Conservation (phyloP, 1,140 invertebrate species). For the Lepidostoma basale region DNA sequence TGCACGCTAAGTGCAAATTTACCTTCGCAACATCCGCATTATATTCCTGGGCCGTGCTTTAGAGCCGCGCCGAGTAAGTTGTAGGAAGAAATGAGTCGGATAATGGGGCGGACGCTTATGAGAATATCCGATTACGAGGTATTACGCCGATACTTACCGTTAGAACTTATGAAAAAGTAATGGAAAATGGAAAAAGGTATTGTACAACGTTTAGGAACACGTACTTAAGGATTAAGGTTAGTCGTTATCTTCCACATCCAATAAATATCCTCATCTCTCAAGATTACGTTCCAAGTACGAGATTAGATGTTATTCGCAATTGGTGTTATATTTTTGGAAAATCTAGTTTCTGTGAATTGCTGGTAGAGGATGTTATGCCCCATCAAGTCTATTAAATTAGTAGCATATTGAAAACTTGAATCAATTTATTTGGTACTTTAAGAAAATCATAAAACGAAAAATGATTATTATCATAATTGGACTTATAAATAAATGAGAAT, state of each 20-base stretch:
- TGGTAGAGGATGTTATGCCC: no score
- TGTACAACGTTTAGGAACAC: constrained; percentile 14
- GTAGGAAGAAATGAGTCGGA: constrained; percentile 19
- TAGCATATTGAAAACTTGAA: no score
- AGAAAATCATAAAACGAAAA: no score
- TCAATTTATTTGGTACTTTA: no score
- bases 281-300: neutral
- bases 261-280: neutral
- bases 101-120: constrained; percentile 18
- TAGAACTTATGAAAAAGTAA: constrained; percentile 25
- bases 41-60: constrained; percentile 2
- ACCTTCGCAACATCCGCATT: no score
- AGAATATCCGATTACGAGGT: constrained; percentile 21
- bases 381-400: no score
- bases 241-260: neutral
- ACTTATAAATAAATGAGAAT: no score
- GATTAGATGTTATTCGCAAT: neutral
- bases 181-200: constrained; percentile 17
- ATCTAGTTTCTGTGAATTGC: neutral
- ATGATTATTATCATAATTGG: no score
- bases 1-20: no score
- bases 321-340: neutral
- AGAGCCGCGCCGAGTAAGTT: constrained; percentile 7
- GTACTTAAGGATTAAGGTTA: constrained; percentile 15
- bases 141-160: constrained; percentile 25